phyloP scores from a whole-genome alignment of 2,888 invertebrate species.

The Dioctria rufipes region DNA sequence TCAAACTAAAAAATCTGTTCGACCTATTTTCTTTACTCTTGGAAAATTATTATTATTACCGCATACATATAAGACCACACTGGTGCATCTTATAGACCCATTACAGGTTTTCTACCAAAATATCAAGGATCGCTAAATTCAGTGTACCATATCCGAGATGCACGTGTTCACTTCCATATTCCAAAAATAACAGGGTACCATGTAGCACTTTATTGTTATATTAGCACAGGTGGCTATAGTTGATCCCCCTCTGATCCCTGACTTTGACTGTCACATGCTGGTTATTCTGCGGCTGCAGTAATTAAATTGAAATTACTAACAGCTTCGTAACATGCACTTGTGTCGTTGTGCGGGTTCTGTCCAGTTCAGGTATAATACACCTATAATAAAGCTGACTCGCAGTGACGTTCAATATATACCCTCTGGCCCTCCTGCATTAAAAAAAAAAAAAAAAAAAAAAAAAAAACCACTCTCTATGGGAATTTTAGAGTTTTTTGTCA shows the following conservation, averaged over 20 bases:
- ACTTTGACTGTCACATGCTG: background rate
- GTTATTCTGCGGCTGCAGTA: background rate
- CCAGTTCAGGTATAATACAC: too few relatives aligned
- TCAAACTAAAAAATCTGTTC: too few relatives aligned
- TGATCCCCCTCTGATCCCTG: background rate
- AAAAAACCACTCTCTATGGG: conserved; percentile 17
- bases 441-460: background rate
- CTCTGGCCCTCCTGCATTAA: background rate
- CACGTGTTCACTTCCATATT: background rate
- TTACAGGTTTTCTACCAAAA: too few relatives aligned
- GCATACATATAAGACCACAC: too few relatives aligned
- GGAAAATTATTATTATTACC: too few relatives aligned
- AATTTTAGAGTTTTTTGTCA: conserved; percentile 33
- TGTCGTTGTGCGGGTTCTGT: background rate
- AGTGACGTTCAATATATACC: background rate
- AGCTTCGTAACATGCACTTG: conserved; percentile 38
- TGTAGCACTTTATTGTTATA: background rate
- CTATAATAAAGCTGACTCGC: too few relatives aligned
- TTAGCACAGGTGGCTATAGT: background rate
- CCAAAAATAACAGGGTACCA: background rate
- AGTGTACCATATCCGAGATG: background rate
- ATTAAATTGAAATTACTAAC: conserved; percentile 42
- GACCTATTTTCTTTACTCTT: too few relatives aligned
- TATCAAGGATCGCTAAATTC: too few relatives aligned
- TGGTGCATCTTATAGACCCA: too few relatives aligned